Evolutionary conservation across 2,888 invertebrate genomes (phyloP).

Genomic region (Nephrotoma flavescens): DNA sequence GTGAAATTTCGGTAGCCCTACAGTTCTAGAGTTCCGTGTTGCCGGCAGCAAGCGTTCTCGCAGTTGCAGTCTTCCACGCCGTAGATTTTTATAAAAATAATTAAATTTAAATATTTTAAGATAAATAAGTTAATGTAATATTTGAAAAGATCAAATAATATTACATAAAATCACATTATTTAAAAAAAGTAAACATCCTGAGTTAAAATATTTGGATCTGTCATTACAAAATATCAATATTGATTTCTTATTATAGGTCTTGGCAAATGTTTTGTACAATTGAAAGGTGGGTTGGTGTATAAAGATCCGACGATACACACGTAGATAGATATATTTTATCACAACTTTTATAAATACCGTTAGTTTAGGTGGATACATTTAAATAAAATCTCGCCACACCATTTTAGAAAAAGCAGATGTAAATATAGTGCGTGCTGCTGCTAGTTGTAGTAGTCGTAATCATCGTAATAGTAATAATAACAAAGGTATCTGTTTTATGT

Average conservation of each 20-base stretch:
- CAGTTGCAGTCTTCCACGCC: no score
- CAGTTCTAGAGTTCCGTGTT: no score
- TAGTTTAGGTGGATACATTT: not conserved
- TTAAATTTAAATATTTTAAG: no score
- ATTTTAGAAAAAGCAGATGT: not conserved
- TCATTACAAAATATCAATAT: not conserved
- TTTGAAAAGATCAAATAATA: no score
- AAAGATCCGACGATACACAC: not conserved
- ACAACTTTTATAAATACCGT: not conserved
- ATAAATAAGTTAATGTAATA: no score
- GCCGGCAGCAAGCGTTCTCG: no score
- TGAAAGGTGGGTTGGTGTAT: slow-evolving; percentile 14
- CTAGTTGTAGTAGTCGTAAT: not conserved
- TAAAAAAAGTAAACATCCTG: not conserved
- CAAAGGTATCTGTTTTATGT: not conserved
- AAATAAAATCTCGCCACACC: not conserved
- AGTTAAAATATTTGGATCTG: not conserved
- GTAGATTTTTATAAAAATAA: no score
- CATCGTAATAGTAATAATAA: not conserved
- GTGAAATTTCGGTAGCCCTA: no score
- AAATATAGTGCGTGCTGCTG: not conserved
- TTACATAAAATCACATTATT: no score
- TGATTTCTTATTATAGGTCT: slow-evolving; percentile 11
- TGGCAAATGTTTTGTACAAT: slow-evolving; percentile 13
- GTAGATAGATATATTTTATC: not conserved